A percentile compares a stretch with the other conserved stretches of the same genome.
These are phyloP conservation scores for Fulica atra DNA, from an alignment of 2,113 vertebrate species.

Conservation along the genomic window DNA sequence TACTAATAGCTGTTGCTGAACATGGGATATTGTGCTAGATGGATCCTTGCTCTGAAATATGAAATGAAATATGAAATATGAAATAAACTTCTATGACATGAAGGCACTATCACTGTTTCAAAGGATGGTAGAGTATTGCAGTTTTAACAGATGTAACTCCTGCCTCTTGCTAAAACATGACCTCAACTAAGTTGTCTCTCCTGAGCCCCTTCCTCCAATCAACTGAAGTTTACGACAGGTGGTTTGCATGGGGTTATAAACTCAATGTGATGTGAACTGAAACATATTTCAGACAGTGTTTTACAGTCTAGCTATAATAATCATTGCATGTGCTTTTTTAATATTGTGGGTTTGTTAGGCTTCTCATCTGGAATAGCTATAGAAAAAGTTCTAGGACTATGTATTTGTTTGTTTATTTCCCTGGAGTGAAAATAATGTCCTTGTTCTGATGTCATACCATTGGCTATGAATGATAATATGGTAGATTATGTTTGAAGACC, in stretches of 20 bases:
- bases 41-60: not conserved
- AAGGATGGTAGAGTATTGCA: not conserved
- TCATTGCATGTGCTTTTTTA: not conserved
- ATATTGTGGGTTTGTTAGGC: not conserved
- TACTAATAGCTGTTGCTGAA: not conserved
- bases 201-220: not conserved
- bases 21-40: not conserved
- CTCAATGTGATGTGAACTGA: not conserved
- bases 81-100: not conserved
- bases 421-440: not conserved
- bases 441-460: not conserved
- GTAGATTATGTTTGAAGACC: not conserved
- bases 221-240: not conserved
- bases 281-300: not conserved
- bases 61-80: too few relatives aligned
- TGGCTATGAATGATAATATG: not conserved
- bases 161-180: not conserved
- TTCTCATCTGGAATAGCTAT: not conserved
- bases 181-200: not conserved
- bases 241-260: not conserved
- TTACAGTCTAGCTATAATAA: not conserved
- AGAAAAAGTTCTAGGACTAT: not conserved
- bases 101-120: not conserved
- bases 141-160: not conserved
- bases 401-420: not conserved